Conservation (phyloP, 2,113 vertebrate genomes). For the Merops nubicus region DNA sequence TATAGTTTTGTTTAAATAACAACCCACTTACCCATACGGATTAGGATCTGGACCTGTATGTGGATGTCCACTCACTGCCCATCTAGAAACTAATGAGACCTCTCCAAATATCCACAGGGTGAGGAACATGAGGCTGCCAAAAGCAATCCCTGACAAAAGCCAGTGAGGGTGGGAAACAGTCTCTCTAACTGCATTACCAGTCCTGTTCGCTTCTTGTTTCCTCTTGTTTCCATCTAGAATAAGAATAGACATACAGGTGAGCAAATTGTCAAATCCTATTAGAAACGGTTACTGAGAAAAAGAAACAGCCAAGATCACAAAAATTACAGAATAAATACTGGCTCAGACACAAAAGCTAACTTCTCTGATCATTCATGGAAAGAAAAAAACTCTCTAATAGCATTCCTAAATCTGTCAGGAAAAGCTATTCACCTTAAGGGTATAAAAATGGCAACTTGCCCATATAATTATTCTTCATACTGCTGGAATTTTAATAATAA, state of each 20-base stretch:
- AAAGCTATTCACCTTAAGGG: background rate
- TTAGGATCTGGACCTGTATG: constrained; percentile 75
- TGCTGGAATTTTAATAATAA: background rate
- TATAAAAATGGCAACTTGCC: background rate
- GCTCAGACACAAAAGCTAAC: background rate
- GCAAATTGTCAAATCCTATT: background rate
- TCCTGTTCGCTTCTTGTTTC: constrained; percentile 18
- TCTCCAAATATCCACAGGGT: constrained; percentile 79
- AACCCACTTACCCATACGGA: constrained; percentile 68
- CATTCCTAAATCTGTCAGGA: background rate
- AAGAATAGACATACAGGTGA: background rate
- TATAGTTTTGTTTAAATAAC: background rate
- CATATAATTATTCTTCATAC: background rate
- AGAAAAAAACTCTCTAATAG: background rate
- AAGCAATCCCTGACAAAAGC: constrained; percentile 66
- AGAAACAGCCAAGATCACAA: background rate
- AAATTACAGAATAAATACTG: background rate
- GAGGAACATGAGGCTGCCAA: constrained; percentile 75
- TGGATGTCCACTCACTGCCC: constrained; percentile 79
- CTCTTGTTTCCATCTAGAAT: constrained; percentile 33
- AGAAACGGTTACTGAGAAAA: background rate
- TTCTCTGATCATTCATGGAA: background rate
- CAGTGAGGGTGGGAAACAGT: background rate
- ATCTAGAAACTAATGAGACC: constrained; percentile 77
- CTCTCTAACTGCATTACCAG: background rate